Base-by-base conservation (phyloP, 1,140 invertebrate genomes). In the Megathymus violae region DNA sequence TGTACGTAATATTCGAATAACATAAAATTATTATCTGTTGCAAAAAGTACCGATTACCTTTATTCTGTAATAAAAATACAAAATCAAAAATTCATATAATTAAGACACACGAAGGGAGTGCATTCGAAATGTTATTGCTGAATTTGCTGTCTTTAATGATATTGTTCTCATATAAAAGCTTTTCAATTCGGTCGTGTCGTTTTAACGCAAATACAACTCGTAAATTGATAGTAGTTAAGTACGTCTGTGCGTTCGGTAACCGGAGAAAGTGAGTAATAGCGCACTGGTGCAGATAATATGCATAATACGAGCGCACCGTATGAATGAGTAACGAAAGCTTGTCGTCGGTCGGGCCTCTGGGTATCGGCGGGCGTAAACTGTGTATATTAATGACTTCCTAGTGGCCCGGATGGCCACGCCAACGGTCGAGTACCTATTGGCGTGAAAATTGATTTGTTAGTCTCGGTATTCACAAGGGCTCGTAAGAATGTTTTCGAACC, bases 231-330 rank as follows among this genome's bases (percentile, higher is more conserved):
- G 47, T 25, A 52, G 48, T 64, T 62, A 62, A 62, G 51, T 27
- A 22, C 47, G 52, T 36, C 59, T 44, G n/a, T n/a, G n/a, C n/a
- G 59, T 70, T 66, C 52, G 67, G 63, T 70, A 70, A 70, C 56
- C 40, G 48, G 67, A 54, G 68, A 70, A 70, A 70, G 68, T 70
- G 38, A 36, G 60, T 69, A 69, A 70, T 70, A 63, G 62, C 60
- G 46, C 48, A 40, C 41, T 46, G 43, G 27, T 50, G 59, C 27
- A 38, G 54, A 38, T 58, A 62, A 61, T 64, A 64, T 62, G 64
- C 60, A 64, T 65, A 69, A 65, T 62, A 62, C 44, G 48, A 58
- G 27, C 52, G 61, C 62, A 43, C 48, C 38, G 47, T 62, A 62
- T 70, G 67, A 65, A 44, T 56, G 52, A 31, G 14, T 44, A 56